These are phyloP conservation scores for Okapia johnstoni DNA, from an alignment of 2,113 vertebrate species.

Conservation along the genomic window DNA sequence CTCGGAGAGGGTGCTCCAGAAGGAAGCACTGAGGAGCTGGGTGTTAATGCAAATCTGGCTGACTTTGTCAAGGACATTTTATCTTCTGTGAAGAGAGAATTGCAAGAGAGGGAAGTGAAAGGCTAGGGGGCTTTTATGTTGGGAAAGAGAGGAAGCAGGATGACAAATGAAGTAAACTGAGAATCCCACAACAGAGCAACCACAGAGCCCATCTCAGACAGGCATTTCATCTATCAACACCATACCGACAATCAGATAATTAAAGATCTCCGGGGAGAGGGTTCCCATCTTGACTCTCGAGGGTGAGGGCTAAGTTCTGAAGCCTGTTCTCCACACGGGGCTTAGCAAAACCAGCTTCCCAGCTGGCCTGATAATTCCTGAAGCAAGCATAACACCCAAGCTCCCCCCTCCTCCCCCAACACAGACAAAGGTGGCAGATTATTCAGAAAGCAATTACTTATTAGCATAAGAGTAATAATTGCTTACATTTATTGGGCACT, in stretches of 20 bases:
- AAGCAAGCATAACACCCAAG: neutral
- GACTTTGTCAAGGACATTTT: neutral
- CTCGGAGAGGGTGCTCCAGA: neutral
- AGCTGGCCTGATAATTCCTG: slow-evolving; percentile 57
- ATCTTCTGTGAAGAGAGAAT: neutral
- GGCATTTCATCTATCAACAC: slow-evolving; percentile 25
- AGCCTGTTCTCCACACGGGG: slow-evolving; percentile 28
- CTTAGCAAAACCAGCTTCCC: slow-evolving; percentile 37
- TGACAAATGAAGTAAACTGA: slow-evolving; percentile 43
- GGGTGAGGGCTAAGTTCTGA: neutral
- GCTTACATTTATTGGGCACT: neutral
- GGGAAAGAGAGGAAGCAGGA: slow-evolving; percentile 28
- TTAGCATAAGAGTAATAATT: neutral
- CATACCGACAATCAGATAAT: slow-evolving; percentile 53
- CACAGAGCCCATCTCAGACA: neutral
- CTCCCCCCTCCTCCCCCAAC: neutral
- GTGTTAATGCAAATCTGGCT: neutral
- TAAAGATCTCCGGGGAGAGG: slow-evolving; percentile 46
- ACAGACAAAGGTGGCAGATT: neutral
- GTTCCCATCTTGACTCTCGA: neutral
- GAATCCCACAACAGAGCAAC: slow-evolving; percentile 61
- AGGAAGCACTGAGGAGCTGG: neutral
- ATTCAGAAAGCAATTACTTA: neutral
- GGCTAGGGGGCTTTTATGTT: neutral
- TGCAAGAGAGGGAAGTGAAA: neutral